A percentile compares a stretch with the other conserved stretches of the same genome.
Conservation (phyloP, 2,113 vertebrate species). For the Peromyscus polionotus region DNA sequence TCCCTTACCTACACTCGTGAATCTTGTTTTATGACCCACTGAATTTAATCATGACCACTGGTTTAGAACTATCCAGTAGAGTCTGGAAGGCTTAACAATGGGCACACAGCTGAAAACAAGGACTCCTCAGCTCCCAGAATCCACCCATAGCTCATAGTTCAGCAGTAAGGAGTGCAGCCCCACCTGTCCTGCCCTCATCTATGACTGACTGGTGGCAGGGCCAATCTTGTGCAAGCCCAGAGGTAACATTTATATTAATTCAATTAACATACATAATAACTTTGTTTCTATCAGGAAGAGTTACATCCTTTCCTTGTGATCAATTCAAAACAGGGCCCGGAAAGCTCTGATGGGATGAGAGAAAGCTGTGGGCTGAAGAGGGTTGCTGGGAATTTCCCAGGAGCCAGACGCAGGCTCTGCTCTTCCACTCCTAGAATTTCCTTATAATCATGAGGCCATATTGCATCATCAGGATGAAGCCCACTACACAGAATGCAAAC, state of each 20-base stretch:
- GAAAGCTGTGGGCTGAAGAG: not conserved
- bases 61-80: not conserved
- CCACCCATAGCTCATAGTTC: too few species aligned
- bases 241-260: not conserved
- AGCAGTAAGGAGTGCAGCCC: not conserved
- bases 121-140: not conserved
- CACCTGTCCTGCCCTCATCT: too few species aligned
- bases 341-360: not conserved
- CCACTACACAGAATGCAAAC: not conserved
- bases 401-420: not conserved
- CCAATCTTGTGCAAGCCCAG: not conserved
- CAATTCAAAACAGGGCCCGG: not conserved
- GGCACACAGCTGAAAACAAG: not conserved
- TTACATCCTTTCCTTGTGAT: not conserved
- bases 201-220: not conserved
- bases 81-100: not conserved
- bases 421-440: not conserved
- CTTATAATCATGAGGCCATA: not conserved
- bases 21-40: not conserved
- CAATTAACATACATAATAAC: not conserved
- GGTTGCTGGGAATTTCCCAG: not conserved
- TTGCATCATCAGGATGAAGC: not conserved
- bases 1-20: not conserved
- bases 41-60: not conserved
- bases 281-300: conserved; percentile 22